phyloP scores from a whole-genome alignment of 2,797 vertebrate genomes.

The Tokudaia tokunoshimensis region DNA sequence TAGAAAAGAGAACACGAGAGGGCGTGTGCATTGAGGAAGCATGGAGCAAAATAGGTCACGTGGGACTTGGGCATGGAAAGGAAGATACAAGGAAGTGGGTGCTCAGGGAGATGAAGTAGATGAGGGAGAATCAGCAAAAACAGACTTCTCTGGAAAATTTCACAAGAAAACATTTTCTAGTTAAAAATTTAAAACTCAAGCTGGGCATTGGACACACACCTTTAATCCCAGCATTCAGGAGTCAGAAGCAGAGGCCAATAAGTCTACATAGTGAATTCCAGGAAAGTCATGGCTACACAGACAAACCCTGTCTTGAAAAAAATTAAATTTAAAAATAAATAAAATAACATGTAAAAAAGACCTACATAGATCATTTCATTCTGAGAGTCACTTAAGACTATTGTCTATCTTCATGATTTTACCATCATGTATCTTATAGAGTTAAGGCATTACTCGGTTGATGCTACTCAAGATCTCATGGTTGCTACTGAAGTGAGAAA shows the following conservation, averaged over 20 bases:
- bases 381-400: neutral
- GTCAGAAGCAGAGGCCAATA: neutral
- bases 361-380: neutral
- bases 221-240: neutral
- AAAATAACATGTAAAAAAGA: neutral
- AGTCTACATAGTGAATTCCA: neutral
- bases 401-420: neutral
- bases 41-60: neutral
- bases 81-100: neutral
- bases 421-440: neutral
- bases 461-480: neutral
- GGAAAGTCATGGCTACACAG: neutral
- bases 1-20: neutral
- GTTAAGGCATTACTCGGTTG: neutral
- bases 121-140: neutral
- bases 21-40: neutral
- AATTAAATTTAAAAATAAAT: neutral
- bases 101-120: neutral
- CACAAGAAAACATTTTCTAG: neutral
- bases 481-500: conserved; percentile 1
- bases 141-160: neutral
- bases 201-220: neutral
- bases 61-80: neutral
- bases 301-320: neutral
- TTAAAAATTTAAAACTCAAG: neutral